Conservation (phyloP, 1,140 invertebrate species). For the Adelges cooleyi region DNA sequence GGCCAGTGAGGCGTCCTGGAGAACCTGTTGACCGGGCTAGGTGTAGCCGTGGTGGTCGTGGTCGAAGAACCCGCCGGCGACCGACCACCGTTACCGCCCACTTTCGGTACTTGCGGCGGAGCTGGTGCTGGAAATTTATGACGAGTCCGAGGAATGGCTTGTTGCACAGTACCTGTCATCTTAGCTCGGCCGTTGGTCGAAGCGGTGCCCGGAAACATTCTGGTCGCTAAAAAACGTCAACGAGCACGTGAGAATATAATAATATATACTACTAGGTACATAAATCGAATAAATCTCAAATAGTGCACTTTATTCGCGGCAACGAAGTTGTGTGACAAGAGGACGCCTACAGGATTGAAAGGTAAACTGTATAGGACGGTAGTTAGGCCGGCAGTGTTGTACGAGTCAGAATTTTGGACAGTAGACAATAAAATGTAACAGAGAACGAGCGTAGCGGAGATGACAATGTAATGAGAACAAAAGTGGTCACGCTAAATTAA, state of each 20-base stretch:
- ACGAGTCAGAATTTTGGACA: neutral
- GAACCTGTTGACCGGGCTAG: constrained; percentile 33
- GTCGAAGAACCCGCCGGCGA: constrained; percentile 28
- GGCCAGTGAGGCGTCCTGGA: constrained; percentile 41
- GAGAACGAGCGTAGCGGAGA: neutral
- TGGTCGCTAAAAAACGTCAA: neutral
- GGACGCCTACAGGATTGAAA: neutral
- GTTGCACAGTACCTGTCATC: constrained; percentile 34
- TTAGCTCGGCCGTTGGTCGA: constrained; percentile 36
- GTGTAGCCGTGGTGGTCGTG: constrained; percentile 22
- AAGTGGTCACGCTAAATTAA: no score
- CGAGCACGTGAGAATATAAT: neutral
- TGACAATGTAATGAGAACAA: neutral
- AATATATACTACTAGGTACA: no score
- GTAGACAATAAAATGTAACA: neutral
- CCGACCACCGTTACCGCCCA: constrained; percentile 38
- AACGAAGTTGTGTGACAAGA: neutral
- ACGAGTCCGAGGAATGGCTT: constrained; percentile 33
- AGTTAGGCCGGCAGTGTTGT: neutral
- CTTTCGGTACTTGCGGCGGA: constrained; percentile 39
- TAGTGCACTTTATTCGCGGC: no score
- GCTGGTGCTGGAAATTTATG: constrained; percentile 41
- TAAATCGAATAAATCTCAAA: no score
- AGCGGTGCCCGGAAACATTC: constrained; percentile 30
- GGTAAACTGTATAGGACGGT: neutral